Evolutionary conservation across 2,113 vertebrate genomes (phyloP).

Genomic region (Vombatus ursinus): DNA sequence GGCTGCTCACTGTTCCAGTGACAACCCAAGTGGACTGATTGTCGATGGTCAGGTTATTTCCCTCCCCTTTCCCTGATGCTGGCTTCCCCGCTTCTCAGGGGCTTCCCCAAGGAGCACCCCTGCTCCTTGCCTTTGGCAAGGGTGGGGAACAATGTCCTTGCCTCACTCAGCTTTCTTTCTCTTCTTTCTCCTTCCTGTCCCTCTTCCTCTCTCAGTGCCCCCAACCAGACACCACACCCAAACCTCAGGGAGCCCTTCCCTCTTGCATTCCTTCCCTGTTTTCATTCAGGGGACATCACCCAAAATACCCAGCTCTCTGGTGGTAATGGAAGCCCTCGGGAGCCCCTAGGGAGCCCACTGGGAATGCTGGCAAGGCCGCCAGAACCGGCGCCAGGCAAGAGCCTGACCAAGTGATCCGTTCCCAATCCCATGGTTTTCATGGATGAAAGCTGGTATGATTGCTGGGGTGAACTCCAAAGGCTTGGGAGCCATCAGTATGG

Average conservation of each 20-base stretch:
- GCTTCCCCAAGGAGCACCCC: neutral
- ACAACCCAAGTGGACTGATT: neutral
- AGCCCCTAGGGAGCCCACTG: slow-evolving; percentile 33
- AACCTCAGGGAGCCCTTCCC: slow-evolving; percentile 59
- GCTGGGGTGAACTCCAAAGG: neutral
- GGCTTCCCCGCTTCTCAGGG: accelerated
- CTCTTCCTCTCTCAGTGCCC: neutral
- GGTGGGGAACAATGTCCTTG: neutral
- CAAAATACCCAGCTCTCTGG: slow-evolving; percentile 57
- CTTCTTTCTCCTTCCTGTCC: neutral
- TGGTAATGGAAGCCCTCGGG: neutral
- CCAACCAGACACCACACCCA: slow-evolving; percentile 60
- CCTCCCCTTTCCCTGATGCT: neutral
- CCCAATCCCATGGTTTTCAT: neutral
- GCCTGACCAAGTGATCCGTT: neutral
- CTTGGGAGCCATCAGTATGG: neutral
- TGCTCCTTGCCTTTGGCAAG: neutral
- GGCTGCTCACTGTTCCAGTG: neutral
- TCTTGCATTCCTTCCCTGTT: slow-evolving; percentile 68
- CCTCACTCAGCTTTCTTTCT: neutral
- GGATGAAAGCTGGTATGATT: neutral
- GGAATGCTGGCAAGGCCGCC: slow-evolving; percentile 45
- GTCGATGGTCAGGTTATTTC: neutral
- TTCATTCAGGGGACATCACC: slow-evolving; percentile 62
- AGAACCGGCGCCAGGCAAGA: neutral